Evolutionary conservation across 2,888 invertebrate species (phyloP), one percentile per base, ranked within the genome.

Genomic region (Drosophila rellima): DNA sequence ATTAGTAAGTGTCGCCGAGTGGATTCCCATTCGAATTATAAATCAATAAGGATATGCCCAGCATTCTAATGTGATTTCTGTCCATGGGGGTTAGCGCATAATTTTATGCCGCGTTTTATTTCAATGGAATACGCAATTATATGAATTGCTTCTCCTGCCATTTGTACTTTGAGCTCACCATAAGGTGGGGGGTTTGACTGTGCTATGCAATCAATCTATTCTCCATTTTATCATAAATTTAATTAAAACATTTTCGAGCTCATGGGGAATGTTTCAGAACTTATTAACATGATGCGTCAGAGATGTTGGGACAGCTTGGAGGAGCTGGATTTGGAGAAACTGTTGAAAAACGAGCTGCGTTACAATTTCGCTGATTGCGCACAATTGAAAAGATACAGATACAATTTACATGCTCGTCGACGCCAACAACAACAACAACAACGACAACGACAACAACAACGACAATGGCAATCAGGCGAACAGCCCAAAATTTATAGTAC

Each of bases 161-260:
- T 35, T 39, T 45, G 20, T 13, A n/a, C 15, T 11, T 13, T 17
- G 17, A 17, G 3, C 18, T 10, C 11, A 40, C 11, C 6, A 2
- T 3, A 6, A 17, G 23, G 1, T 18, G 10, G 23, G 1, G n/a
- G 10, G 4, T 17, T 17, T 29, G n/a, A 45, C 44, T 39, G 26
- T 35, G 35, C 55, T 40, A 2, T 1, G 42, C 3, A 5, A 15
- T 29, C 11, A 13, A 17, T 29, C 1, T 31, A 20, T 33, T 33
- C 1, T 52, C 7, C 5, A 7, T 13, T 56, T 48, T 33, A 44
- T 40, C 48, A 56, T 68, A 57, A 73, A 82, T 88, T 88, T 87
- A 91, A 92, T 92, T 91, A 90, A 91, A 88, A 91, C 82, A 87
- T 91, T 86, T 86, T 71, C 71, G 20, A 39, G 10, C 11, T 17